Evolutionary conservation across 2,888 invertebrate genomes (phyloP).

Genomic region (Balanococcus diminutus): DNA sequence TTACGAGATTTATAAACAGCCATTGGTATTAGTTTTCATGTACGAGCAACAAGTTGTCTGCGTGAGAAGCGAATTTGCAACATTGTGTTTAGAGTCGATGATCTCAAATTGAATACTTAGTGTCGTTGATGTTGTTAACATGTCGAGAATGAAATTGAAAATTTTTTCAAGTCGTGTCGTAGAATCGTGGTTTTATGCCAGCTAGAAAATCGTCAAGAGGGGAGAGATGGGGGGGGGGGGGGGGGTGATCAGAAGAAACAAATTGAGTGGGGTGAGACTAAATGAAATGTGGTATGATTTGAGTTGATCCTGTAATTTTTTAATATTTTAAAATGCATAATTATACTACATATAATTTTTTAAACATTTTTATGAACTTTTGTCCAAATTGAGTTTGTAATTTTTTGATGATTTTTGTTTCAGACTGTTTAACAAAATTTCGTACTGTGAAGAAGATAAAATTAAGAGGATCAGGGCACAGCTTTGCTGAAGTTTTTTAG

Average conservation of each 20-base stretch:
- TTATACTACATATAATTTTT: neutral
- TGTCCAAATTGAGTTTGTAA: too few relatives aligned
- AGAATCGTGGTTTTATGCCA: neutral
- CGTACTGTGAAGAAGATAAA: neutral
- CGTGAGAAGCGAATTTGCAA: neutral
- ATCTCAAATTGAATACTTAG: neutral
- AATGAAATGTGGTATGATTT: too few relatives aligned
- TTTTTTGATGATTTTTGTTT: neutral
- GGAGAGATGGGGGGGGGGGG: too few relatives aligned
- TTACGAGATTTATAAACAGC: neutral
- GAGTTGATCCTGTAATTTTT: too few relatives aligned
- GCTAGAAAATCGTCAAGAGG: neutral
- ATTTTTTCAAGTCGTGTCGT: neutral
- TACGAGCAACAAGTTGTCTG: neutral
- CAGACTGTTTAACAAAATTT: neutral
- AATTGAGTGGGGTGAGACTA: too few relatives aligned
- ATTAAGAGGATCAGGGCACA: neutral
- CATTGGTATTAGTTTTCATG: neutral
- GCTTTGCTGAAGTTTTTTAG: neutral
- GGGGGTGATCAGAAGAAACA: too few relatives aligned
- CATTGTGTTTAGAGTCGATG: neutral
- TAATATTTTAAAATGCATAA: too few relatives aligned
- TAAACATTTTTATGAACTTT: neutral
- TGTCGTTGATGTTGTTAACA: neutral
- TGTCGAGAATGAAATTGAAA: neutral